phyloP scores from a whole-genome alignment of 1,140 invertebrate genomes.

The Bombus confusus region DNA sequence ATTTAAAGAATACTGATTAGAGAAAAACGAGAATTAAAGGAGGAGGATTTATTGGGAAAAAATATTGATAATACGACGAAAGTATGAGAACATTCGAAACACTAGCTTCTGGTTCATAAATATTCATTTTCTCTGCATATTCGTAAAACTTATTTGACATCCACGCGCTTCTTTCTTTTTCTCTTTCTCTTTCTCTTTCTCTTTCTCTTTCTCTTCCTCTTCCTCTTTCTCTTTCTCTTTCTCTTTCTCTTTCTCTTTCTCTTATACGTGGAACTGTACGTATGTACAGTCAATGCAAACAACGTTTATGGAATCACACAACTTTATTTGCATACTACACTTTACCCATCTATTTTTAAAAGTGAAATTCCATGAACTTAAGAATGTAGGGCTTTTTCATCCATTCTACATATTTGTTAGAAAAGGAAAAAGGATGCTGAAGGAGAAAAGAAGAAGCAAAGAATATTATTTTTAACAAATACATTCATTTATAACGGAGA shows the following conservation, averaged over 20 bases:
- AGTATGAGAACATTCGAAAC: background rate
- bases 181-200: no score
- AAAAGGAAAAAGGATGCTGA: background rate
- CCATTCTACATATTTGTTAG: background rate
- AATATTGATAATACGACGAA: background rate
- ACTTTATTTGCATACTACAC: background rate
- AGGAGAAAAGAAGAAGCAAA: no score
- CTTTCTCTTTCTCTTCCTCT: background rate
- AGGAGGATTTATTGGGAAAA: background rate
- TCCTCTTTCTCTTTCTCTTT: no score
- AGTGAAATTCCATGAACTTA: background rate
- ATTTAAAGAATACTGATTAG: no score
- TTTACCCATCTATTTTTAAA: background rate
- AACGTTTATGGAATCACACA: background rate
- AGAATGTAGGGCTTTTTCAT: background rate
- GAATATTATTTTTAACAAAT: background rate
- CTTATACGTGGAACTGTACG: no score
- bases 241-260: no score
- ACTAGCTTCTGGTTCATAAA: background rate
- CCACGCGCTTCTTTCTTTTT: background rate
- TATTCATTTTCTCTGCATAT: background rate
- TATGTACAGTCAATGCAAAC: background rate
- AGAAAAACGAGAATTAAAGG: background rate
- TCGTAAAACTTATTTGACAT: background rate
- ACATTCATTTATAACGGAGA: background rate